Percentiles rank a stretch among this genome's conserved stretches.
Conservation (phyloP, 2,797 vertebrate genomes). For the Protosalanx chinensis region DNA sequence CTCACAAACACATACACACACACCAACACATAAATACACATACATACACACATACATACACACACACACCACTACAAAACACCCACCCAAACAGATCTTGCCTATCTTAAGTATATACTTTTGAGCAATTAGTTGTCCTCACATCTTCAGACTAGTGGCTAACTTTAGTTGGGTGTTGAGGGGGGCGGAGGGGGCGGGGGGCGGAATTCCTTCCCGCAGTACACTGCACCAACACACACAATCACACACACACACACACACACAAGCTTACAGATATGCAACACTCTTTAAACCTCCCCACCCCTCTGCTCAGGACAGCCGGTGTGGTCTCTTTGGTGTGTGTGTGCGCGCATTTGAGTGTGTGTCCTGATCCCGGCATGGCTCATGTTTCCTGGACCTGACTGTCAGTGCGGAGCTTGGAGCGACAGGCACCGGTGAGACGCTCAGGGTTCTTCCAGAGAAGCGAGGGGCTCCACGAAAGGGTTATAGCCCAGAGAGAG, state of each 20-base stretch:
- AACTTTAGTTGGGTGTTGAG: slow-evolving; percentile 75
- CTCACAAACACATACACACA: too few relatives aligned
- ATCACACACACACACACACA: slow-evolving; percentile 3
- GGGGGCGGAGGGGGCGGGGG: slow-evolving; percentile 3
- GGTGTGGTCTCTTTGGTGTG: slow-evolving; percentile 40
- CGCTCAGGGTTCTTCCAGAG: slow-evolving; percentile 55
- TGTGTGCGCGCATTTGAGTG: slow-evolving; percentile 22
- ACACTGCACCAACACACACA: neutral
- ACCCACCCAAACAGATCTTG: neutral
- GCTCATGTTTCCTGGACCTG: slow-evolving; percentile 88
- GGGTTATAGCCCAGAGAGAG: slow-evolving; percentile 47
- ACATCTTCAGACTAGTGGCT: slow-evolving; percentile 74
- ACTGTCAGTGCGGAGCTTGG: slow-evolving; percentile 79
- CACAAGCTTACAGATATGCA: slow-evolving; percentile 43
- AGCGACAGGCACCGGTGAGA: slow-evolving; percentile 76
- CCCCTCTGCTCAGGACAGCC: slow-evolving; percentile 53
- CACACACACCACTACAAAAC: slow-evolving; percentile 1
- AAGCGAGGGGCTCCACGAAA: slow-evolving; percentile 44
- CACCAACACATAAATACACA: too few relatives aligned
- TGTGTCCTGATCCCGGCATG: slow-evolving; percentile 69
- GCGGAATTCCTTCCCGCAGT: neutral
- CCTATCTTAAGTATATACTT: slow-evolving; percentile 35
- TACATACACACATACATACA: neutral
- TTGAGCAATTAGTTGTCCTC: slow-evolving; percentile 75
- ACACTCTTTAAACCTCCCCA: slow-evolving; percentile 34